These are phyloP conservation scores for Yponomeuta cagnagella DNA, from an alignment of 2,888 invertebrate species.

Conservation along the genomic window DNA sequence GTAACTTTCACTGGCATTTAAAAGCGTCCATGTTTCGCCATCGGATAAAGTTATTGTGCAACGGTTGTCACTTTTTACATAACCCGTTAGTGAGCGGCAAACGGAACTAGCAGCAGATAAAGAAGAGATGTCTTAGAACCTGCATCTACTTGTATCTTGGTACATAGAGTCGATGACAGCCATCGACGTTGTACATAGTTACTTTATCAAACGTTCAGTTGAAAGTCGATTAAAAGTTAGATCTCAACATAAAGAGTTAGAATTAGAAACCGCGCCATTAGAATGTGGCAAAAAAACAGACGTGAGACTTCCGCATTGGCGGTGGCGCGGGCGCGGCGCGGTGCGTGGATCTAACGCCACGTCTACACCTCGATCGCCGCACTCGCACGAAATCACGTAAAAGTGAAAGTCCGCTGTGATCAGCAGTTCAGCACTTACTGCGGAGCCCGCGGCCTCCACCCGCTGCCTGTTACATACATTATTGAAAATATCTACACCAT, in stretches of 20 bases:
- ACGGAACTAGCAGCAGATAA: conserved; percentile 26
- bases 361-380: conserved; percentile 26
- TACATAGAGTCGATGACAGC: background rate
- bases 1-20: conserved; percentile 71
- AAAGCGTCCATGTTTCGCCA: conserved; percentile 67
- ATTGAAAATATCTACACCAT: conserved; percentile 12
- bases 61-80: conserved; percentile 70
- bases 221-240: background rate
- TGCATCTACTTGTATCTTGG: background rate
- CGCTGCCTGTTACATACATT: conserved; percentile 12
- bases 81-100: conserved; percentile 39
- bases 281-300: background rate
- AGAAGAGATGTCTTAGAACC: background rate
- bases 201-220: background rate
- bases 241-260: background rate
- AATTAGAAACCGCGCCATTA: background rate
- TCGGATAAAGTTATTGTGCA: conserved; percentile 71
- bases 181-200: background rate
- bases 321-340: background rate
- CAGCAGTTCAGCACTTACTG: conserved; percentile 32
- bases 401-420: conserved; percentile 71
- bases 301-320: conserved; percentile 9
- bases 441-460: conserved; percentile 8
- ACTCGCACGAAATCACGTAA: conserved; percentile 61
- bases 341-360: conserved; percentile 27